Percentiles rank a stretch among this genome's conserved stretches.
Evolutionary conservation across 2,113 vertebrate species (phyloP).

Genomic region (Pygoscelis adeliae): DNA sequence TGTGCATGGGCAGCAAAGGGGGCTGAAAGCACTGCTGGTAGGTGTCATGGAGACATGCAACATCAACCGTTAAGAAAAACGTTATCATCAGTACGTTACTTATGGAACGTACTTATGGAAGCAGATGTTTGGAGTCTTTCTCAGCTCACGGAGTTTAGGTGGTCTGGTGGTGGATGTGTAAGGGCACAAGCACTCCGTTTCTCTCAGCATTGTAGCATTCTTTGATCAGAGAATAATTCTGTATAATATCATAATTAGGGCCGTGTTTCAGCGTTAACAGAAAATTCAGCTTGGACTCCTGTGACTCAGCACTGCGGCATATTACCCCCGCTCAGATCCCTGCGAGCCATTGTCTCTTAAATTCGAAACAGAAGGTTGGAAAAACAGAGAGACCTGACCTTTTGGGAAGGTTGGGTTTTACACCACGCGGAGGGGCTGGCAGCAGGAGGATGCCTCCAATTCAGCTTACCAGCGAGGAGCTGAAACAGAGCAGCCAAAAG

Average conservation of each 20-base stretch:
- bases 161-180: neutral
- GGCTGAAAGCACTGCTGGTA: neutral
- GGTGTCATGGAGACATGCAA: neutral
- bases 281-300: conserved; percentile 7
- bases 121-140: neutral
- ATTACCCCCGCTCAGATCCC: conserved; percentile 22
- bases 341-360: conserved; percentile 55
- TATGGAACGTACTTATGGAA: neutral
- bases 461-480: neutral
- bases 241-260: neutral
- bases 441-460: conserved; percentile 53
- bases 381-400: conserved; percentile 45
- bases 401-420: conserved; percentile 54
- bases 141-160: fast-evolving
- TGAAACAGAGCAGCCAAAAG: conserved; percentile 28
- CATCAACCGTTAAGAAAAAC: neutral
- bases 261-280: neutral
- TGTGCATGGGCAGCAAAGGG: neutral
- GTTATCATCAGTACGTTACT: neutral
- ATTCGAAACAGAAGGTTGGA: conserved; percentile 51
- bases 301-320: conserved; percentile 48
- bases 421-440: conserved; percentile 7
- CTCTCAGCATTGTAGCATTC: neutral
- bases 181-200: fast-evolving
- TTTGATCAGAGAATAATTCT: neutral